Evolutionary conservation across 2,888 invertebrate genomes (phyloP), one percentile per base, ranked within the genome.

Genomic region (Philopedon plagiatum): DNA sequence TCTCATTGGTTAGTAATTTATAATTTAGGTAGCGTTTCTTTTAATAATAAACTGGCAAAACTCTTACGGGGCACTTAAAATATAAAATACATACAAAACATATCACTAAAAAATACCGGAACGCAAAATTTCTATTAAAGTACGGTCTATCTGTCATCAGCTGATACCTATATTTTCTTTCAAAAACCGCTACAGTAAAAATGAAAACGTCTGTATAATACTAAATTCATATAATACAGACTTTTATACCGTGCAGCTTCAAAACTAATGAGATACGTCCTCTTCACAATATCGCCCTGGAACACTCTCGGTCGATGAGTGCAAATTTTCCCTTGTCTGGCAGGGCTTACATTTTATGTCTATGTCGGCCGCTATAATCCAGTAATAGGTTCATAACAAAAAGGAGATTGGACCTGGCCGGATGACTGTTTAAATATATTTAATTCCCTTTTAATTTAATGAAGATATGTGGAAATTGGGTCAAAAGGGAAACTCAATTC

Each of bases 271-370:
- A 51, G 29, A 51, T 51, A 51, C 51, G 51, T 51, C 29, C 51
- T 29, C 26, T 51, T 29, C 51, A 51, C 15, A 26, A 51, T 51
- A 29, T 11, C 15, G 15, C 34, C n/a, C 34, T n/a, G n/a, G 34
- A 34, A 34, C 15, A 39, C n/a, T 26, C 49, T 49, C 49, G 29
- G 15, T 15, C 29, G 29, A 13, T 51, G 29, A 51, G 51, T 51
- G 51, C 51, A 51, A 29, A 51, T 51, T 51, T 26, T 13, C 51
- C 51, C 51, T 51, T 51, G 51, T 51, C 51, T 51, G 51, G 26
- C 13, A 51, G 15, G 29, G 15, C 26, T 51, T 51, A 51, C 51
- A 51, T 51, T 51, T 49, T 29, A 51, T 51, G 51, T 51, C 51
- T 29, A 11, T 51, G 26, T 51, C 51, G 51, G 26, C 13, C 29